Evolutionary conservation across 2,113 vertebrate genomes (phyloP).

Genomic region (Genyomyrus donnyi): DNA sequence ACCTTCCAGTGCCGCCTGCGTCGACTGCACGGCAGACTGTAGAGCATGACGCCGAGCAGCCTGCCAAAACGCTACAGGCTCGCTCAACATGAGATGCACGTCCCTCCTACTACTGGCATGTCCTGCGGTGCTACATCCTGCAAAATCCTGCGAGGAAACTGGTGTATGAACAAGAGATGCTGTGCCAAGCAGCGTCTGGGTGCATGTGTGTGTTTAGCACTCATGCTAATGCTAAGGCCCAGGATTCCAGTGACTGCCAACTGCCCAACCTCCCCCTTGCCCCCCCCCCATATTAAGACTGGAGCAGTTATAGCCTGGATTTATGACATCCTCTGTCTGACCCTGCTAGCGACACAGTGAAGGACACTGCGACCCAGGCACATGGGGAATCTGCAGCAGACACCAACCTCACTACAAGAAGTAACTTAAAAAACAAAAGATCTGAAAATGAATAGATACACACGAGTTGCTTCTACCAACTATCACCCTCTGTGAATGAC

Average conservation of each 20-base stretch:
- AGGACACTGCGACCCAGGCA: neutral
- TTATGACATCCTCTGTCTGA: conserved; percentile 13
- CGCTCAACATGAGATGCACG: neutral
- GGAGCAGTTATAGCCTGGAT: conserved; percentile 3
- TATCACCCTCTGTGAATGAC: neutral
- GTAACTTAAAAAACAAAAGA: neutral
- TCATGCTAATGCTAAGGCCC: neutral
- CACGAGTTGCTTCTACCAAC: neutral
- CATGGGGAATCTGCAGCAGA: neutral
- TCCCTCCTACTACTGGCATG: neutral
- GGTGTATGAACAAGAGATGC: neutral
- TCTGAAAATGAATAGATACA: neutral
- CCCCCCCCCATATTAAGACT: neutral
- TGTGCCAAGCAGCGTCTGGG: neutral
- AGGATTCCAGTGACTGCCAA: neutral
- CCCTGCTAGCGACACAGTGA: neutral
- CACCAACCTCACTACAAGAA: neutral
- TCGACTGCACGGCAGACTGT: neutral
- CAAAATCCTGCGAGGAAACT: neutral
- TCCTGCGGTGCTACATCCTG: neutral
- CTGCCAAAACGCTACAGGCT: neutral
- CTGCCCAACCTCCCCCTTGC: neutral
- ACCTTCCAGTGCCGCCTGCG: neutral
- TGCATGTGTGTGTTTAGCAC: neutral
- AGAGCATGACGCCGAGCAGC: neutral